Percentiles rank a stretch among this genome's conserved stretches.
Evolutionary conservation across 2,797 vertebrate genomes (phyloP).

Genomic region (Eidolon dupreanum): DNA sequence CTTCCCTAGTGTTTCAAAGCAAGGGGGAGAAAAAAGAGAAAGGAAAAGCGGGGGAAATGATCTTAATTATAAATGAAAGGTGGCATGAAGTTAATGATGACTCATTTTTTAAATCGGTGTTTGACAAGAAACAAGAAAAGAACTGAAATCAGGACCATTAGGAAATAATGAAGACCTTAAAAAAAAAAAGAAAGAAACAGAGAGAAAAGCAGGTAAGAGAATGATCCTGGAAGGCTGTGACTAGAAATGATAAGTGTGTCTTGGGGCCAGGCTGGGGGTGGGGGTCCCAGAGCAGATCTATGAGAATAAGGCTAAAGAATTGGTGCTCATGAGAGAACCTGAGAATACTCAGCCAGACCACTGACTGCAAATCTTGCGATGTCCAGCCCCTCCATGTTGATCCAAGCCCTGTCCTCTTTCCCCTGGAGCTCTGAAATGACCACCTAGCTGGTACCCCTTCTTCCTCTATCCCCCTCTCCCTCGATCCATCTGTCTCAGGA

Average conservation of each 20-base stretch:
- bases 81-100: conserved; percentile 37
- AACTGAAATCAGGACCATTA: conserved; percentile 50
- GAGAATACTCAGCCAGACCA: too few relatives aligned
- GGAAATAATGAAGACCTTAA: conserved; percentile 5
- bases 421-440: background rate
- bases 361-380: background rate
- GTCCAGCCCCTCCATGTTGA: fast-evolving
- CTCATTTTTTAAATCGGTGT: conserved; percentile 70
- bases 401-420: background rate
- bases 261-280: background rate
- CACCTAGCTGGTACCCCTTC: too few relatives aligned
- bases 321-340: fast-evolving
- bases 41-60: background rate
- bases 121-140: conserved; percentile 70
- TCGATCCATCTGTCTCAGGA: fast-evolving
- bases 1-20: background rate
- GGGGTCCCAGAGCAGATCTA: fast-evolving
- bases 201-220: background rate
- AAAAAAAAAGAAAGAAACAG: background rate
- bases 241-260: background rate
- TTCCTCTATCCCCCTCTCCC: background rate
- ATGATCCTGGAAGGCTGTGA: background rate
- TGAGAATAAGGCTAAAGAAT: fast-evolving
- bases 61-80: conserved; percentile 58
- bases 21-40: too few relatives aligned